Evolutionary conservation across 2,113 vertebrate species (phyloP).

Genomic region (Melanerpes aurifrons): DNA sequence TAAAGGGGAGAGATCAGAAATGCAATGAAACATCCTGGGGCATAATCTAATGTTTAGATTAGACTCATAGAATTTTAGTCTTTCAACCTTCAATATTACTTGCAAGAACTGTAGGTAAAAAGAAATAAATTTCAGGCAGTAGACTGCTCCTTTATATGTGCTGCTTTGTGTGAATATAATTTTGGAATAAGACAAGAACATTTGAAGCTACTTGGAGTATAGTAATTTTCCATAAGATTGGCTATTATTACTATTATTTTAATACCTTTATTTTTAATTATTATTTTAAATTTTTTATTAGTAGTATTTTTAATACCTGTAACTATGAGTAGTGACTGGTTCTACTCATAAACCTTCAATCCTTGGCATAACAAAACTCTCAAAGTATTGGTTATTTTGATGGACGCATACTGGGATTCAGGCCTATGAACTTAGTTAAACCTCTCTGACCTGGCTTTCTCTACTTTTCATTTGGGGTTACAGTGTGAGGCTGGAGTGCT

Average conservation of each 20-base stretch:
- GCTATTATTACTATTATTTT: neutral
- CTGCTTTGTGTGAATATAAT: constrained; percentile 3
- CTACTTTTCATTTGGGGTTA: neutral
- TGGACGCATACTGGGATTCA: neutral
- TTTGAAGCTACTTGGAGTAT: neutral
- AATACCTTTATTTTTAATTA: too few species aligned
- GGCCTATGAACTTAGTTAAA: neutral
- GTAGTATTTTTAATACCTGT: neutral
- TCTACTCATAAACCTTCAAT: neutral
- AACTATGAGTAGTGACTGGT: neutral
- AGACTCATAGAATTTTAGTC: constrained; percentile 4
- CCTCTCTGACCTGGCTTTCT: neutral
- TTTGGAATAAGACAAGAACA: neutral
- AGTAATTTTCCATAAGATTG: neutral
- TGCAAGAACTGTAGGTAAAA: neutral
- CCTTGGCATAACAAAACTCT: neutral
- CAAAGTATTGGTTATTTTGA: neutral
- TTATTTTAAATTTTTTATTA: too few species aligned
- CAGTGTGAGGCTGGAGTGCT: neutral
- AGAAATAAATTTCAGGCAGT: neutral
- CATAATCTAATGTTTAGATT: constrained; percentile 39
- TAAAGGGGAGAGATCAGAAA: constrained; percentile 35
- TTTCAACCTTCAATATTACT: neutral
- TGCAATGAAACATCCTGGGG: constrained; percentile 2
- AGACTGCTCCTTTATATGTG: neutral